Evolutionary conservation across 2,888 invertebrate genomes (phyloP).

Genomic region (Asteroscopus sphinx): DNA sequence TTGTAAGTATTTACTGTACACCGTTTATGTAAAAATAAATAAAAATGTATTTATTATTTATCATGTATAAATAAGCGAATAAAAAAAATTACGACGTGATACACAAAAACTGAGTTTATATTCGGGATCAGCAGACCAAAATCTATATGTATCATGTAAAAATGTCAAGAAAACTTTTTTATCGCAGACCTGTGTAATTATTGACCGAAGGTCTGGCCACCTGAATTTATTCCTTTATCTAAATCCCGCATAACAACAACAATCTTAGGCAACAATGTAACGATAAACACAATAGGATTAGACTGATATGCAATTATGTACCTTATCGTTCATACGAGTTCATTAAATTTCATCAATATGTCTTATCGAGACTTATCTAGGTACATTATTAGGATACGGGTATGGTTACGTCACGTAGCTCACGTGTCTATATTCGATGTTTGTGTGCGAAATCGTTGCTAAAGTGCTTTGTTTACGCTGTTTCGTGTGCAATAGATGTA

Average conservation of each 20-base stretch:
- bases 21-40: too few relatives aligned
- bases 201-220: too few relatives aligned
- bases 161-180: too few relatives aligned
- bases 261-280: conserved; percentile 30
- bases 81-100: too few relatives aligned
- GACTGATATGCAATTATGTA: conserved; percentile 24
- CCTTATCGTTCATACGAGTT: conserved; percentile 47
- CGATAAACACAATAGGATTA: conserved; percentile 43
- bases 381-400: conserved; percentile 14
- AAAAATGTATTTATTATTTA: too few relatives aligned
- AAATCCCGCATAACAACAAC: conserved; percentile 34
- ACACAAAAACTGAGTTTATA: too few relatives aligned
- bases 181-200: too few relatives aligned
- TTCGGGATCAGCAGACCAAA: too few relatives aligned
- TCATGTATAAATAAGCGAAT: too few relatives aligned
- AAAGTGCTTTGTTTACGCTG: background rate
- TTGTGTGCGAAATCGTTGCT: conserved; percentile 7
- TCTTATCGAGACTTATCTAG: conserved; percentile 32
- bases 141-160: too few relatives aligned
- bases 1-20: too few relatives aligned
- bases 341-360: conserved; percentile 21
- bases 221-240: too few relatives aligned
- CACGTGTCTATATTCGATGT: conserved; percentile 10
- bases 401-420: conserved; percentile 27
- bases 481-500: background rate